These are phyloP conservation scores for Neodiprion pinetum DNA, from an alignment of 1,140 invertebrate species.

Conservation along the genomic window DNA sequence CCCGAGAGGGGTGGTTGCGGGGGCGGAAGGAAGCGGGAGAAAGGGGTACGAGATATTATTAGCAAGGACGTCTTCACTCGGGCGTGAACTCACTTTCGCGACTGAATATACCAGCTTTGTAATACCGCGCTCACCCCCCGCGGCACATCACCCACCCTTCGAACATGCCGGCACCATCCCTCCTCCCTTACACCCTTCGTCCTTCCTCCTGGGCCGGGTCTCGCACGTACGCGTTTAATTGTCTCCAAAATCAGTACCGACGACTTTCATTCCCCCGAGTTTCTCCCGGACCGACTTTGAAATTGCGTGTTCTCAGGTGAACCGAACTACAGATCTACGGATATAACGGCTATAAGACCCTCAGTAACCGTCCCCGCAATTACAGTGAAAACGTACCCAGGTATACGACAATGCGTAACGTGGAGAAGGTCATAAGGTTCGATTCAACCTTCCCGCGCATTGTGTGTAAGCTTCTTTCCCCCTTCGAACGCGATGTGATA, in stretches of 20 bases:
- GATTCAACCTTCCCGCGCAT: neutral
- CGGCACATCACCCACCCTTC: neutral
- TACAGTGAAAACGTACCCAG: neutral
- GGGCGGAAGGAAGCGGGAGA: slow-evolving; percentile 2
- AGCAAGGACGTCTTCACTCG: slow-evolving; percentile 9
- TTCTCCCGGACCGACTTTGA: too few relatives aligned
- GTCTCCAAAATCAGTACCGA: neutral
- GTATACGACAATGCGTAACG: neutral
- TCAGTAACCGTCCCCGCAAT: too few relatives aligned
- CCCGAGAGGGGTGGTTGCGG: neutral
- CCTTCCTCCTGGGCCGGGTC: too few relatives aligned
- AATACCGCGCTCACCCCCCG: neutral
- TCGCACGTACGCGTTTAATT: neutral
- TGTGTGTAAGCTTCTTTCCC: too few relatives aligned
- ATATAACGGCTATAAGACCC: too few relatives aligned
- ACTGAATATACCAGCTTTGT: slow-evolving; percentile 7
- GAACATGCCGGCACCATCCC: too few relatives aligned
- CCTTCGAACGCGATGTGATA: neutral
- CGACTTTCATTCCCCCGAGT: too few relatives aligned
- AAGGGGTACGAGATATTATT: slow-evolving; percentile 10
- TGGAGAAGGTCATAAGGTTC: neutral
- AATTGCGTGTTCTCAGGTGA: too few relatives aligned
- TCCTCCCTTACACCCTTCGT: too few relatives aligned
- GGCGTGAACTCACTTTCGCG: slow-evolving; percentile 10
- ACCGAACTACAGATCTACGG: too few relatives aligned